A percentile compares a stretch with the other conserved stretches of the same genome.
Conservation (phyloP, 1,140 invertebrate species). For the Drosophila prosaltans region DNA sequence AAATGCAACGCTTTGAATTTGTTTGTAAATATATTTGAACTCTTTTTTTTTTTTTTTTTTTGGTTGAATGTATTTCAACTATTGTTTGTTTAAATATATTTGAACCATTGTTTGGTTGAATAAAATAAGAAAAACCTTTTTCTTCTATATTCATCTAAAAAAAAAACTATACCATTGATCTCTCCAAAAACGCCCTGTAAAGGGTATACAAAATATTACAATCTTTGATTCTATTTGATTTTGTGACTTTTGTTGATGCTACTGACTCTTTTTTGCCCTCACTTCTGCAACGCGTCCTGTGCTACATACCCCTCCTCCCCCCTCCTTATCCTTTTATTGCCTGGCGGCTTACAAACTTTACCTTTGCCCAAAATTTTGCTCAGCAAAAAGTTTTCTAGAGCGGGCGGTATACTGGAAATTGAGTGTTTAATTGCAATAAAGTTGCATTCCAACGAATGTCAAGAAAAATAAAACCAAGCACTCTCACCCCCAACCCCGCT, state of each 20-base stretch:
- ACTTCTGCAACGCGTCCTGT: too few species aligned
- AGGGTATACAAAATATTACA: constrained; percentile 1
- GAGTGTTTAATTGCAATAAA: constrained; percentile 14
- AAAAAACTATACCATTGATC: background rate
- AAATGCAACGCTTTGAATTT: too few species aligned
- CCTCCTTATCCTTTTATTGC: background rate
- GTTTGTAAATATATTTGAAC: too few species aligned
- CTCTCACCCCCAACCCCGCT: too few species aligned
- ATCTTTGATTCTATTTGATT: constrained; percentile 5
- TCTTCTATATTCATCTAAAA: too few species aligned
- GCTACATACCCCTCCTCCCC: background rate
- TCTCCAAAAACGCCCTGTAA: background rate
- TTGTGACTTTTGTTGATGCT: constrained; percentile 13
- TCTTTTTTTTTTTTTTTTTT: too few species aligned
- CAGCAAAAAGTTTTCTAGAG: constrained; percentile 3
- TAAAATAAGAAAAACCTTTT: too few species aligned
- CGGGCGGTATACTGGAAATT: constrained; percentile 4
- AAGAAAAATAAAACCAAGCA: constrained; percentile 23
- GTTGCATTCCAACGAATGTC: constrained; percentile 10
- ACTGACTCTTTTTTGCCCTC: constrained; percentile 7
- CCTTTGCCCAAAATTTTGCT: constrained; percentile 9
- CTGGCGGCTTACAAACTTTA: constrained; percentile 13
- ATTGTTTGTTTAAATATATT: too few species aligned
- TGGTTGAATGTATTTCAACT: too few species aligned
- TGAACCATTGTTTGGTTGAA: too few species aligned